Evolutionary conservation across 2,888 invertebrate genomes (phyloP), one percentile per base, ranked within the genome.

Genomic region (Phania funesta): DNA sequence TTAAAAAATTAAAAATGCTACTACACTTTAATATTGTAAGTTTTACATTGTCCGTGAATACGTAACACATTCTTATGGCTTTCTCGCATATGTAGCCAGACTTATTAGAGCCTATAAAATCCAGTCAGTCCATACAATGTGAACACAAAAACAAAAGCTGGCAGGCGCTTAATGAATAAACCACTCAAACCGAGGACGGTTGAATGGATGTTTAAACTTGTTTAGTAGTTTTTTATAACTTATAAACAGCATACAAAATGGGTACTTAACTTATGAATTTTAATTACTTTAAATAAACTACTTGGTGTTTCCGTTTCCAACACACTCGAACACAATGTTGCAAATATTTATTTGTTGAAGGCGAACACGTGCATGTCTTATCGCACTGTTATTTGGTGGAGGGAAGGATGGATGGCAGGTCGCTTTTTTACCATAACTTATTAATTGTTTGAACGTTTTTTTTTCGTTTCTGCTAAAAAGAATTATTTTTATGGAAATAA

Each of bases 241-340:
- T 38, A 38, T 0, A 13, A 62, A 48, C 24, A 48, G 16, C 54
- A 9, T 44, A 58, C 50, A 78, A 65, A 78, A 58, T 58, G 46
- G 44, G 32, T 50, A 67, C 50, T 75, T 75, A 78, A 71, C 78
- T 65, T 78, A 50, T 78, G 71, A 78, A 71, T 78, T 56, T 70
- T 78, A 71, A 78, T 65, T 71, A 65, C 64, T 48, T 65, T 58
- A 56, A 29, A 62, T 70, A 50, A 46, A 67, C 48, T 22, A 78
- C 70, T 70, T 64, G 64, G 38, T 64, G 78, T 58, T 71, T 78
- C 78, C 78, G 78, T 65, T 71, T 50, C 22, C 18, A 56, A 41
- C 38, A 60, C 64, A 65, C 58, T 71, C 13, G 48, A 41, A 71
- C 29, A 78, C 64, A 65, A 58, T 50, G 78, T 78, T 78, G 78